Base-by-base conservation (phyloP, 2,797 vertebrate genomes). In the Harpagifer antarcticus region DNA sequence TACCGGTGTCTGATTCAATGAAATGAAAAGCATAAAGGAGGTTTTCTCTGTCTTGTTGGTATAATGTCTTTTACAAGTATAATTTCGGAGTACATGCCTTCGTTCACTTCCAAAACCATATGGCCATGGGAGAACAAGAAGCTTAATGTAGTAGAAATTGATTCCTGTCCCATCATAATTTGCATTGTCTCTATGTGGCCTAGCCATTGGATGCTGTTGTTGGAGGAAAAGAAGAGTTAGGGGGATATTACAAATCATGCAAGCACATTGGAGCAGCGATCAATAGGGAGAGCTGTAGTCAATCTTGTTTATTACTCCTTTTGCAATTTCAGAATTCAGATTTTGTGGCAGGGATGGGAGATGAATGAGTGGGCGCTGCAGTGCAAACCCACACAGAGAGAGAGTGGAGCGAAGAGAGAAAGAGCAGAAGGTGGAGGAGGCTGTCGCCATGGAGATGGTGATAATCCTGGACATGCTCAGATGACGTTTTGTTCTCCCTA, bases 221-320 rank as follows among this genome's bases (percentile, higher is more conserved):
- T 56, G 15, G 78, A 76, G 62, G 68, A 73, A 9, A 49, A 66
- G 60, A 64, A 47, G 19, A 20, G 16, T 43, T 43, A n/a, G 17
- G 47, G 59, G 63, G 75, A 75, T 80, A 81, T 89, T 92, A 86
- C 88, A 92, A 92, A 93, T 93, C 90, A 92, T 72, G 23, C 52
- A 63, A 88, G 82, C 85, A 85, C 81, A 85, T 75, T 72, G 78
- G 77, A 82, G 76, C 53, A 33, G 68, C 70, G 71, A 93, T 94
- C 93, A 89, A 92, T 94, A 90, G 40, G 58, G 49, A 84, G 82
- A 75, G 80, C 62, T 78, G 74, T 73, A 87, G 88, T 94, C 88
- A 90, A 88, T 94, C 89, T 90, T 87, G 82, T 93, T 93, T 93
- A 94, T 91, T 85, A 89, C 90, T 84, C 70, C 78, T 83, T 88